Conservation (phyloP, 2,113 vertebrate genomes). For the Puma concolor region DNA sequence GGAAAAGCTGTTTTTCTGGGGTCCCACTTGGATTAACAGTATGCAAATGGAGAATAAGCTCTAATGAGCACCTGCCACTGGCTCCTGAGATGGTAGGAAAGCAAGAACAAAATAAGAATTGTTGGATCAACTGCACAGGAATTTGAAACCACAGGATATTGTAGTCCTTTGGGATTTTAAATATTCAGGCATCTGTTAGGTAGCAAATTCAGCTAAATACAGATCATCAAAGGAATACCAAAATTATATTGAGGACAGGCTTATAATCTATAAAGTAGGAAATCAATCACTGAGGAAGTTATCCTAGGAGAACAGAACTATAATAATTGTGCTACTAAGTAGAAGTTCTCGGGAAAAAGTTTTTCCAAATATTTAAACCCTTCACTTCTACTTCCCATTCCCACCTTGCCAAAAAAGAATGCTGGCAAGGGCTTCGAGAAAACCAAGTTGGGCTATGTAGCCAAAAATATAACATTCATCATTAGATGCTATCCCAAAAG, state of each 20-base stretch:
- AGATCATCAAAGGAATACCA: constrained; percentile 72
- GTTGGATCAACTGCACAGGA: constrained; percentile 58
- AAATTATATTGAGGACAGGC: constrained; percentile 57
- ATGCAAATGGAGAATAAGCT: neutral
- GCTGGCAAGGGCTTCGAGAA: neutral
- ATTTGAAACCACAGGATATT: constrained; percentile 68
- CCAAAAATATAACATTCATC: neutral
- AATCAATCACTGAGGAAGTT: constrained; percentile 69
- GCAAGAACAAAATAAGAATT: constrained; percentile 33
- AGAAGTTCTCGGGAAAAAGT: neutral
- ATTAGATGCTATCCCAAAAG: neutral
- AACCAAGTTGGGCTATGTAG: neutral
- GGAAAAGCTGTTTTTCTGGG: neutral
- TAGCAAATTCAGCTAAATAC: constrained; percentile 48
- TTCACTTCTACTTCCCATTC: neutral
- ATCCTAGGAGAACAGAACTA: constrained; percentile 56
- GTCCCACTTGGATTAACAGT: neutral
- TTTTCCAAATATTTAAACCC: constrained; percentile 23
- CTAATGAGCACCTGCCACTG: neutral
- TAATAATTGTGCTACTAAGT: constrained; percentile 45
- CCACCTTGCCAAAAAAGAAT: neutral
- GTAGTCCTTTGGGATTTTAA: constrained; percentile 64
- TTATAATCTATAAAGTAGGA: constrained; percentile 70
- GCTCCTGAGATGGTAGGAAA: neutral
- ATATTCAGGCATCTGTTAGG: constrained; percentile 71